A percentile compares a stretch with the other conserved stretches of the same genome.
These are phyloP conservation scores for Drosophila jambulina DNA, from an alignment of 1,140 invertebrate species.

Conservation along the genomic window DNA sequence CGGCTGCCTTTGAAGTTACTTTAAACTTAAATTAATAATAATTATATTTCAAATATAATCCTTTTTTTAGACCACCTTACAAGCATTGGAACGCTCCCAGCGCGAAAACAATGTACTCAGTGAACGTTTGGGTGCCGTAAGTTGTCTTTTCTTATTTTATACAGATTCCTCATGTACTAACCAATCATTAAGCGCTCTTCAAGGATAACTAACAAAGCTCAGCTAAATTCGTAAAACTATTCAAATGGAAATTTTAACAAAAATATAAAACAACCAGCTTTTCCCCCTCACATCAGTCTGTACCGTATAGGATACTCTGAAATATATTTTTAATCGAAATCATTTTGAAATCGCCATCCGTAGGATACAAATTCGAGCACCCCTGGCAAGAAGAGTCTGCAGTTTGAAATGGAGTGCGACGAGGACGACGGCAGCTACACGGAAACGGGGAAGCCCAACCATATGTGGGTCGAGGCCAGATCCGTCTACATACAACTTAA, in stretches of 20 bases:
- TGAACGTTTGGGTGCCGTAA: slow-evolving; percentile 87
- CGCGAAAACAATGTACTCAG: slow-evolving; percentile 88
- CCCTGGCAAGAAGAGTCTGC: slow-evolving; percentile 86
- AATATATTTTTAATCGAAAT: background rate
- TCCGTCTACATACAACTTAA: slow-evolving; percentile 89
- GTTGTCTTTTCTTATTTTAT: slow-evolving; percentile 22
- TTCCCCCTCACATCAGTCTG: slow-evolving; percentile 7
- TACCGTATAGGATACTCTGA: background rate
- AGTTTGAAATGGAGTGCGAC: slow-evolving; percentile 91
- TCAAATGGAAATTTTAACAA: background rate
- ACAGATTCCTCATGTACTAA: slow-evolving; percentile 24
- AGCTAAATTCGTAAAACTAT: slow-evolving; percentile 5
- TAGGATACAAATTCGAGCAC: slow-evolving; percentile 79
- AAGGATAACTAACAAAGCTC: slow-evolving; percentile 14
- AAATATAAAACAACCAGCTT: background rate
- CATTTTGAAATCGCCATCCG: background rate
- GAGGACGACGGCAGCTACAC: slow-evolving; percentile 86
- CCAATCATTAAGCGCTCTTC: slow-evolving; percentile 9
- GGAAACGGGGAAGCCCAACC: slow-evolving; percentile 77
- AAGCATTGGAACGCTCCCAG: slow-evolving; percentile 88
- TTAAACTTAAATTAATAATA: slow-evolving; percentile 1
- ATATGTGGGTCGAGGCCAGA: slow-evolving; percentile 87
- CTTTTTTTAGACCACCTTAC: slow-evolving; percentile 85
- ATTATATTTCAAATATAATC: slow-evolving; percentile 1
- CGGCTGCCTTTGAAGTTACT: no score